phyloP scores from a whole-genome alignment of 2,113 vertebrate species.

The Chaetorhynchus papuensis region DNA sequence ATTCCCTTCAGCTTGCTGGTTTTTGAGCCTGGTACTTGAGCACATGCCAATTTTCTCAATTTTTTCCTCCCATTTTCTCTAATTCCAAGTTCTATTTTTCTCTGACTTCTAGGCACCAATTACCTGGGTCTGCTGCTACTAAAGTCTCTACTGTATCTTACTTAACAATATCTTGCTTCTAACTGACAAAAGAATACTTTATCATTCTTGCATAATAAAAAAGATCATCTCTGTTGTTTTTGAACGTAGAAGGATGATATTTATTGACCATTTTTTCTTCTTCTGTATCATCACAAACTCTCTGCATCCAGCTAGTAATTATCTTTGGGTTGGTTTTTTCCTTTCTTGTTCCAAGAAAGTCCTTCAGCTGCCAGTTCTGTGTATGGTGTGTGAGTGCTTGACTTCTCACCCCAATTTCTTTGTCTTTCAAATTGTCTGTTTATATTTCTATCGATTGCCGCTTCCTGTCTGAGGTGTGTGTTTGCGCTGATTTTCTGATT shows the following conservation, averaged over 20 bases:
- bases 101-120: neutral
- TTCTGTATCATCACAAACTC: neutral
- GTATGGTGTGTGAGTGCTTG: neutral
- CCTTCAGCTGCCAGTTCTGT: neutral
- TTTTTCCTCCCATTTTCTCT: neutral
- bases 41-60: neutral
- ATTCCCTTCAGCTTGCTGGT: neutral
- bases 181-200: neutral
- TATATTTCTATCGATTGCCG: neutral
- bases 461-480: neutral
- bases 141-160: neutral
- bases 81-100: neutral
- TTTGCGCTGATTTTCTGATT: neutral
- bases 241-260: neutral
- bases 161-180: neutral
- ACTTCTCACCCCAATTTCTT: neutral
- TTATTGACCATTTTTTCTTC: neutral
- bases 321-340: neutral
- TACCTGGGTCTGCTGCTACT: neutral
- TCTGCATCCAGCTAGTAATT: neutral
- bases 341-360: neutral
- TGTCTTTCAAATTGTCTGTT: neutral
- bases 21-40: neutral
- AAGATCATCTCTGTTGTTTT: neutral
- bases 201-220: neutral